Base-by-base conservation (phyloP, 2,113 vertebrate species). In the Glaucomys volans region DNA sequence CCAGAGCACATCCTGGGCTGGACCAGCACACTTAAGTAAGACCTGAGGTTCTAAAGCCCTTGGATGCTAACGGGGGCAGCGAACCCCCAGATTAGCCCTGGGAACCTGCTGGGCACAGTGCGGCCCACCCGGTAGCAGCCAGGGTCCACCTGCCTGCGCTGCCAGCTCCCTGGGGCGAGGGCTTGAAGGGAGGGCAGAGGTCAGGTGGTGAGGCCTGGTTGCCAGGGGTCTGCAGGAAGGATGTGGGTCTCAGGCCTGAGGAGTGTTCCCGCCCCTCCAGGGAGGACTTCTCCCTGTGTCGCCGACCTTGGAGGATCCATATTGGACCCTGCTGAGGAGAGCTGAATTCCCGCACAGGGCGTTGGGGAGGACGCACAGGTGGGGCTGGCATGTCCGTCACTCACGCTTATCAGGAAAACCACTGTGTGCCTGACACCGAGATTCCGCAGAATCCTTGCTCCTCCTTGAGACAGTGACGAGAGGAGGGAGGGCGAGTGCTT, bases 381-480 rank as follows among this genome's bases (percentile, higher is more conserved):
- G 42, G 57, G 64, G 9, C 37, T 95, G 93, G 54, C 67, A 83
- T 91, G 96, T 62, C 77, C n/a, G 50, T 90, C 71, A 28, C 37
- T 84, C 64, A 42, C 0, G 24, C 54, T 96, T 94, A 92, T 72
- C 91, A 90, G 87, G 28, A 37, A 87, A 95, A 72, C 20, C 13
- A 11, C 79, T 1, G 24, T 20, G 52, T 74, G 85, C 93, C 67
- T 91, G 95, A 69, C 85, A 91, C 85, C 86, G 62, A 44, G 59
- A 66, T 82, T 90, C 66, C 69, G 84, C 54, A 24, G n/a, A 83
- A 47, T 62, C 84, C 96, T 92, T 1, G 2, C 37, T 87, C 71
- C 96, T 85, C 54, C 82, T 96, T 84, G 71, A 96, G 91, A 94
- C 47, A 28, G 24, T 37, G 66, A 30, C 0, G 5, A 94, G 92